Conservation (phyloP, 1,140 invertebrate species). For the Laupala kohalensis region DNA sequence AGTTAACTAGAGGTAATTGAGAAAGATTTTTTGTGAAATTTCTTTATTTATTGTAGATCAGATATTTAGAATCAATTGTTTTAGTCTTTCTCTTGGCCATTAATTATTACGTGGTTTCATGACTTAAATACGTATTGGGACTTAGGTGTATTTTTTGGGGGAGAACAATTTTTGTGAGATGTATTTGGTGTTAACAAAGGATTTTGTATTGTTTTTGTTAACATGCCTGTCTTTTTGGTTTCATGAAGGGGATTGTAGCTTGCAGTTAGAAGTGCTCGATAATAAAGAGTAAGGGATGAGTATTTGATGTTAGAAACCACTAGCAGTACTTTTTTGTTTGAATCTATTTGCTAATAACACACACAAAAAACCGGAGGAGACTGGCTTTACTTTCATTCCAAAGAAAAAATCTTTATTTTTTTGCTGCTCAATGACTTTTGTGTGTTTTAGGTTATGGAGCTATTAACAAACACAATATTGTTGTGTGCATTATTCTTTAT, state of each 20-base stretch:
- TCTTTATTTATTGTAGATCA: not conserved
- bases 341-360: not conserved
- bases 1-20: not conserved
- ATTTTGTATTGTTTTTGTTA: not conserved
- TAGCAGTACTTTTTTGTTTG: not conserved
- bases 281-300: not conserved
- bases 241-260: not conserved
- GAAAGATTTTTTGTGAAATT: not conserved
- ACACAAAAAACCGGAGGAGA: slow-evolving; percentile 4
- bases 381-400: slow-evolving; percentile 9
- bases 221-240: not conserved
- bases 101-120: no score
- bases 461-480: slow-evolving; percentile 5
- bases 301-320: not conserved
- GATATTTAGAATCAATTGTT: not conserved
- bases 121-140: not conserved
- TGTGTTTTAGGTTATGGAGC: slow-evolving; percentile 14
- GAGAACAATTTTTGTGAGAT: not conserved
- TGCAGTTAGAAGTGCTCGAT: not conserved
- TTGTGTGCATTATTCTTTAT: slow-evolving; percentile 8
- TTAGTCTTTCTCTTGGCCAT: no score
- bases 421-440: slow-evolving; percentile 9
- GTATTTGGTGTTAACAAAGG: not conserved
- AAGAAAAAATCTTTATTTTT: not conserved
- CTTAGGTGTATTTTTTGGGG: not conserved